phyloP scores from a whole-genome alignment of 2,888 invertebrate genomes.

The Lycia hirtaria region DNA sequence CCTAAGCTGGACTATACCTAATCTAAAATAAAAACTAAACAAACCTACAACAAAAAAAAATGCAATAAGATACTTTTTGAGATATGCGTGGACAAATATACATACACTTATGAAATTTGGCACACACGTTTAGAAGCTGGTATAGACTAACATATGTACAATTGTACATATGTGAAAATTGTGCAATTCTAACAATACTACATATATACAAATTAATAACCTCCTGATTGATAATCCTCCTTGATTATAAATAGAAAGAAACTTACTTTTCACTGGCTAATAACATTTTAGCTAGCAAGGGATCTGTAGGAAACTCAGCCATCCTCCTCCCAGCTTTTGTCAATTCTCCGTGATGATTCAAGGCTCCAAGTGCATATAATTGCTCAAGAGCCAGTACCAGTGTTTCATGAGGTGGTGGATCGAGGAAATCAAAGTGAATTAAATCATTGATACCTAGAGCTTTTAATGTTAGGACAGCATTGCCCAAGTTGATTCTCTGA shows the following conservation, averaged over 20 bases:
- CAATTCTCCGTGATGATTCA: conserved; percentile 98
- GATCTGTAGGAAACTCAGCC: conserved; percentile 99
- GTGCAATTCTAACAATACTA: too few relatives aligned
- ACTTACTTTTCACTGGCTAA: conserved; percentile 97
- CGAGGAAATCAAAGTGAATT: conserved; percentile 98
- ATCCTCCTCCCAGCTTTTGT: conserved; percentile 98
- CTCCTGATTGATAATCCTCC: too few relatives aligned
- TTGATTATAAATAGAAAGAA: neutral
- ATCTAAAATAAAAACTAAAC: too few relatives aligned
- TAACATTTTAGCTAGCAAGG: conserved; percentile 99
- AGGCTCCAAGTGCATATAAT: conserved; percentile 97
- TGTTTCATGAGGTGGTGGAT: conserved; percentile 98
- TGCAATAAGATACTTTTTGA: too few relatives aligned
- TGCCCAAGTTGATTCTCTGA: conserved; percentile 98
- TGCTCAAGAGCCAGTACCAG: conserved; percentile 97
- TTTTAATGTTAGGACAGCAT: conserved; percentile 98
- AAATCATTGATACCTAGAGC: conserved; percentile 98
- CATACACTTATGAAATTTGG: too few relatives aligned
- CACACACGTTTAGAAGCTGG: too few relatives aligned
- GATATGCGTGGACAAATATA: too few relatives aligned
- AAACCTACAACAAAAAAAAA: too few relatives aligned
- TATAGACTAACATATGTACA: too few relatives aligned
- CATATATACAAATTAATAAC: too few relatives aligned
- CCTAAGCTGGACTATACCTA: too few relatives aligned
- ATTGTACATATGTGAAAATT: too few relatives aligned